These are phyloP conservation scores for Cynocephalus volans DNA, from an alignment of 2,113 vertebrate genomes.

Conservation along the genomic window DNA sequence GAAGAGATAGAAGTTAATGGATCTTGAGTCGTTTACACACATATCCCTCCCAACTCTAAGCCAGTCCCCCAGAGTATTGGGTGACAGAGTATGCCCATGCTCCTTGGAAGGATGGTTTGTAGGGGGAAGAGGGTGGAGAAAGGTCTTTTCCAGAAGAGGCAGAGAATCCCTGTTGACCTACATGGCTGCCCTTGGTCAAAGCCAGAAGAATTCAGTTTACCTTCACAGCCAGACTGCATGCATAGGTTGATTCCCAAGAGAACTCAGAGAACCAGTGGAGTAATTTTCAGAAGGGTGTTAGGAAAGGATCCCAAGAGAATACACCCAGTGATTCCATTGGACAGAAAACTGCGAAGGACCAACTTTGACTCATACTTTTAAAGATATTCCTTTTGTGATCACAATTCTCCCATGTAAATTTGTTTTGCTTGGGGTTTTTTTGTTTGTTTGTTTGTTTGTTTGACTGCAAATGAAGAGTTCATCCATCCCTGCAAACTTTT, in stretches of 20 bases:
- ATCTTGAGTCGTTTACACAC: neutral
- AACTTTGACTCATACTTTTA: neutral
- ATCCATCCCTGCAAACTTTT: neutral
- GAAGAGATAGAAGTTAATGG: neutral
- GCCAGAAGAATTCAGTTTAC: neutral
- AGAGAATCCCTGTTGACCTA: neutral
- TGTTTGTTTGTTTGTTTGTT: too few species aligned
- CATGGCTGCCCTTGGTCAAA: neutral
- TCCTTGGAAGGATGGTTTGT: neutral
- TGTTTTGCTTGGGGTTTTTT: neutral
- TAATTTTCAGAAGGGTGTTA: neutral
- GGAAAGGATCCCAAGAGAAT: neutral
- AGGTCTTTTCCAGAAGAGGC: neutral
- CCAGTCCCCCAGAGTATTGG: neutral
- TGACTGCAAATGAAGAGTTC: neutral
- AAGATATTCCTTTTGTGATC: neutral
- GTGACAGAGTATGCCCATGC: neutral
- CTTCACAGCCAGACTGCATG: neutral
- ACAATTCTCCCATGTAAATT: neutral
- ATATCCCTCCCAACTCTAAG: neutral
- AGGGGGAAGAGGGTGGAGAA: neutral
- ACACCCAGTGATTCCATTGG: neutral
- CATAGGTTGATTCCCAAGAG: neutral
- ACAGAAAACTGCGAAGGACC: neutral
- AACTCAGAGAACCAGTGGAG: neutral